Evolutionary conservation across 2,888 invertebrate genomes (phyloP).

Genomic region (Lasioglossum zephyrum): DNA sequence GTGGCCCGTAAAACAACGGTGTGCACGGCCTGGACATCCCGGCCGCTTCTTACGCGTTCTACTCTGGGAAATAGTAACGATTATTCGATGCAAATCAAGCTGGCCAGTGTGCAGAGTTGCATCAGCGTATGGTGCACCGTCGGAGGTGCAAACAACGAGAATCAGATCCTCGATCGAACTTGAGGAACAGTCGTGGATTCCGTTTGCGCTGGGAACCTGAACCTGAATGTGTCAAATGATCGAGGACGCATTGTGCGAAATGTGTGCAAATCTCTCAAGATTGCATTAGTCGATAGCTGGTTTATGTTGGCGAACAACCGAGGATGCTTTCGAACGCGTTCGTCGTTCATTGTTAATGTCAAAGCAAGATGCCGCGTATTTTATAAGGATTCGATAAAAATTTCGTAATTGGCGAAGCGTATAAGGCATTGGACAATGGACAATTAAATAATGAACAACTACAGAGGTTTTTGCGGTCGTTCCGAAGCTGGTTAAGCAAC

Average conservation of each 20-base stretch:
- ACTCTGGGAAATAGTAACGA: conserved; percentile 66
- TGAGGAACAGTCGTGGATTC: background rate
- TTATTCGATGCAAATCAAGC: conserved; percentile 73
- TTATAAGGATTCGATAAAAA: background rate
- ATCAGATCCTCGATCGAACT: conserved; percentile 6
- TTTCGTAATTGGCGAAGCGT: background rate
- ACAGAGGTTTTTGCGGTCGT: background rate
- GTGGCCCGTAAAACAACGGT: conserved; percentile 40
- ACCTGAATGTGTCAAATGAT: background rate
- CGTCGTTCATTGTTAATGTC: background rate
- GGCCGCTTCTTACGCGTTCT: conserved; percentile 37
- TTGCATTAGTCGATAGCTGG: background rate
- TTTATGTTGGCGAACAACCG: background rate
- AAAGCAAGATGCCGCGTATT: background rate
- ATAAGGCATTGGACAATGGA: background rate
- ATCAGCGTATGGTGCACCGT: conserved; percentile 25
- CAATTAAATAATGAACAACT: background rate
- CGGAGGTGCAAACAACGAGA: conserved; percentile 10
- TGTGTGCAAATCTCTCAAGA: background rate
- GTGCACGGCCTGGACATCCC: conserved; percentile 49
- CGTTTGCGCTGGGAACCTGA: background rate
- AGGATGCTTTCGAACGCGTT: background rate
- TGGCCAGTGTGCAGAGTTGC: conserved; percentile 49
- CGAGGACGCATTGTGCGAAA: background rate
- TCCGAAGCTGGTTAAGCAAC: background rate